Conservation (phyloP, 2,888 invertebrate species). For the Smittia aterrima region DNA sequence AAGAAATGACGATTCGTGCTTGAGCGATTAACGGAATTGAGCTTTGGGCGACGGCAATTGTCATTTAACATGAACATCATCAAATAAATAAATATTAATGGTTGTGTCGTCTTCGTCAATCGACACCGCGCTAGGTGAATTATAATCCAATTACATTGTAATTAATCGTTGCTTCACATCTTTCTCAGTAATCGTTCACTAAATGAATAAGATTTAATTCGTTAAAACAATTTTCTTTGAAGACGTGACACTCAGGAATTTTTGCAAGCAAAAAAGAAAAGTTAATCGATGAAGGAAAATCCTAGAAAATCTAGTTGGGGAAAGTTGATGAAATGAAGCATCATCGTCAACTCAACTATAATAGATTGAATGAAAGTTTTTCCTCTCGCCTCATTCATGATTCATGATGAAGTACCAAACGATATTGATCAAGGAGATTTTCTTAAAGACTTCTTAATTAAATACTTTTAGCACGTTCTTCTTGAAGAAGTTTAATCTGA, state of each 20-base stretch:
- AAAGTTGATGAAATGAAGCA: slow-evolving; percentile 4
- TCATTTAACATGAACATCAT: not conserved
- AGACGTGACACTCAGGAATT: slow-evolving; percentile 7
- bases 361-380: not conserved
- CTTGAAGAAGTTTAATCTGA: too few species aligned
- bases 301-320: not conserved
- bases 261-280: not conserved
- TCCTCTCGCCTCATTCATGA: not conserved
- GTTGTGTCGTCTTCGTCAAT: slow-evolving; percentile 27
- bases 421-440: not conserved
- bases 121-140: slow-evolving; percentile 11
- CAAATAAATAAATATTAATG: slow-evolving; percentile 32
- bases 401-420: not conserved
- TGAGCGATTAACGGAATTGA: not conserved
- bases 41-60: not conserved
- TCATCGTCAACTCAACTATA: not conserved
- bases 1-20: not conserved
- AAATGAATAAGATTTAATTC: not conserved
- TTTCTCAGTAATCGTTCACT: not conserved
- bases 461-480: not conserved
- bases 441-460: not conserved
- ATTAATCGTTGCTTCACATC: slow-evolving; percentile 29
- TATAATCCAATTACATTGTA: slow-evolving; percentile 36
- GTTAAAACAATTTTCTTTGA: not conserved
- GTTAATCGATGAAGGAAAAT: slow-evolving; percentile 7